Conservation (phyloP, 2,113 vertebrate species). For the Scopus umbretta region DNA sequence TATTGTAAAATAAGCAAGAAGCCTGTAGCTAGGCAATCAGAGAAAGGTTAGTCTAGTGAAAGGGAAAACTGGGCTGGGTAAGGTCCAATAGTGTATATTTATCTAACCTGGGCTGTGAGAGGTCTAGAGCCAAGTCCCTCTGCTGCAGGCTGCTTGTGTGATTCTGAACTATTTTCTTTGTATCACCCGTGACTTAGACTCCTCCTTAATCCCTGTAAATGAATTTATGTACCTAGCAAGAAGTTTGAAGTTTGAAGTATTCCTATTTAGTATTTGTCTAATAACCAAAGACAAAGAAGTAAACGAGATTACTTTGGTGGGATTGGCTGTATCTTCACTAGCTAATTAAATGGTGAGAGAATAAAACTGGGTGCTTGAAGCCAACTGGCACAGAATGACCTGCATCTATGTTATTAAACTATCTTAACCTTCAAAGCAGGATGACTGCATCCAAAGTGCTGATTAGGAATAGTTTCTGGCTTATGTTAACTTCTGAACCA, state of each 20-base stretch:
- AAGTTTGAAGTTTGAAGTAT: neutral
- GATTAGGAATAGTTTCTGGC: neutral
- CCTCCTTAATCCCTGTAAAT: neutral
- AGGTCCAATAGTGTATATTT: neutral
- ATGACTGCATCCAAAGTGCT: neutral
- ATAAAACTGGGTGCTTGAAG: neutral
- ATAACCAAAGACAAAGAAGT: neutral
- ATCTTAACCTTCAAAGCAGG: conserved; percentile 16
- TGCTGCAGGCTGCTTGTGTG: neutral
- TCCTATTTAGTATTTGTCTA: neutral
- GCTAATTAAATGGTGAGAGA: conserved; percentile 17
- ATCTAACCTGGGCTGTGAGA: neutral
- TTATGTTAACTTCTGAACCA: neutral
- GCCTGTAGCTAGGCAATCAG: neutral
- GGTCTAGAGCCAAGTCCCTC: neutral
- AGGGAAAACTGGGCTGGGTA: neutral
- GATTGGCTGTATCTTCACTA: neutral
- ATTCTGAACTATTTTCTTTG: neutral
- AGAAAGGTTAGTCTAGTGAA: neutral
- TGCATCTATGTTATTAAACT: conserved; percentile 3
- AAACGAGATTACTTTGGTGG: neutral
- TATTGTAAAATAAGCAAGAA: neutral
- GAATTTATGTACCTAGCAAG: neutral
- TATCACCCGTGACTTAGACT: neutral
- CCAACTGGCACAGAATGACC: conserved; percentile 21